Conservation (phyloP, 2,113 vertebrate genomes). For the Chionis minor region DNA sequence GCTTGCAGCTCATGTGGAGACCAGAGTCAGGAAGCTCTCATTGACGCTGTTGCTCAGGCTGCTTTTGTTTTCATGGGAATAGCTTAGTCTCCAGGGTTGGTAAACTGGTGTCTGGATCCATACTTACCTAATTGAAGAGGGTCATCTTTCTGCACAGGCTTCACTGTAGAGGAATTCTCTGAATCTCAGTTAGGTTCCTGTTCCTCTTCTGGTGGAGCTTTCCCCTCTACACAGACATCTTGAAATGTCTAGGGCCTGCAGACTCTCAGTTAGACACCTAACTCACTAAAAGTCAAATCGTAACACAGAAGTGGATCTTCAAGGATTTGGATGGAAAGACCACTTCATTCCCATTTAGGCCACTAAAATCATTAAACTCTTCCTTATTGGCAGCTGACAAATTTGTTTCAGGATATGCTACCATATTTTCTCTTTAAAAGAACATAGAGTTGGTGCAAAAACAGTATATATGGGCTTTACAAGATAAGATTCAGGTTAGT, state of each 20-base stretch:
- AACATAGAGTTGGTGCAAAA: background rate
- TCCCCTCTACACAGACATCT: background rate
- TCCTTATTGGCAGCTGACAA: background rate
- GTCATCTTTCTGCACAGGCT: background rate
- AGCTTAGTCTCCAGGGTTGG: background rate
- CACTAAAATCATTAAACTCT: background rate
- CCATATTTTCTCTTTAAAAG: background rate
- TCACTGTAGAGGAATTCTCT: background rate
- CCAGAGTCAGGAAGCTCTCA: background rate
- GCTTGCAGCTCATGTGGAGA: background rate
- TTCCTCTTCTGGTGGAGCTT: background rate
- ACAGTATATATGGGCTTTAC: background rate
- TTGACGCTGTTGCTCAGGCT: background rate
- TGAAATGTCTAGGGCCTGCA: background rate
- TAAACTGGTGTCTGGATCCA: background rate
- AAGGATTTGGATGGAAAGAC: background rate
- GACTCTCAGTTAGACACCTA: background rate
- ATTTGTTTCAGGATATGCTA: background rate
- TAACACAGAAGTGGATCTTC: background rate
- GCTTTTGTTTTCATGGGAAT: background rate
- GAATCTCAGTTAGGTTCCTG: background rate
- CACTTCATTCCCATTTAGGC: background rate
- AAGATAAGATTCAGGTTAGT: background rate
- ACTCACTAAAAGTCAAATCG: background rate
- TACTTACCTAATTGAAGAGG: background rate